Conservation (phyloP, 2,888 invertebrate genomes). For the Drosophila colorata region DNA sequence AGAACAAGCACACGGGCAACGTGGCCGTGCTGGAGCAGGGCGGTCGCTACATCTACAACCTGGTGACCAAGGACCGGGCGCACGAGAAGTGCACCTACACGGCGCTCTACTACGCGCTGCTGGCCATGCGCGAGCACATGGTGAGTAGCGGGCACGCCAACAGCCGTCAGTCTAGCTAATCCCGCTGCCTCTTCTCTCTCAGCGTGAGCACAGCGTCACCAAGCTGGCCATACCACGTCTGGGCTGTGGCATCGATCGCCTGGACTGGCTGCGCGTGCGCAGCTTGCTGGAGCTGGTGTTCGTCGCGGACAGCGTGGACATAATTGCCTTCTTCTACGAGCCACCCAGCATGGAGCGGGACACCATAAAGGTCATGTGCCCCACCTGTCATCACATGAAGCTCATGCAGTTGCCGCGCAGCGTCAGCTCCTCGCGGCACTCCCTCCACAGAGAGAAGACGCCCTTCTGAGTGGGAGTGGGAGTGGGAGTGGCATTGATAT, state of each 20-base stretch:
- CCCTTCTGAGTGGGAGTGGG: constrained; percentile 47
- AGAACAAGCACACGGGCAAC: constrained; percentile 84
- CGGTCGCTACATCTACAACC: constrained; percentile 86
- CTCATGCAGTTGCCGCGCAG: constrained; percentile 67
- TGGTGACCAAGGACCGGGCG: constrained; percentile 87
- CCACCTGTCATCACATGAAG: constrained; percentile 71
- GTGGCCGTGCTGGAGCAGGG: constrained; percentile 86
- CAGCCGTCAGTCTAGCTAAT: not conserved
- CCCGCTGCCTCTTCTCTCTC: not conserved
- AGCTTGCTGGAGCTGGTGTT: constrained; percentile 86
- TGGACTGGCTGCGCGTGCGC: constrained; percentile 87
- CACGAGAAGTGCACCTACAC: constrained; percentile 86
- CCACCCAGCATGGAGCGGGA: constrained; percentile 68
- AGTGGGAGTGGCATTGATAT: not conserved
- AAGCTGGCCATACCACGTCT: constrained; percentile 88
- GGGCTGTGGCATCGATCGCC: constrained; percentile 89
- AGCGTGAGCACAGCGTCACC: constrained; percentile 85
- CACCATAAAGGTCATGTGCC: constrained; percentile 62
- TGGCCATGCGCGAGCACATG: constrained; percentile 84
- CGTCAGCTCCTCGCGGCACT: constrained; percentile 63
- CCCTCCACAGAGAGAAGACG: constrained; percentile 72
- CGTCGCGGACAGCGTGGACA: constrained; percentile 84
- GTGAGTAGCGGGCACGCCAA: constrained; percentile 45
- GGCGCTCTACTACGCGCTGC: constrained; percentile 85
- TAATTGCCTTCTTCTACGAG: constrained; percentile 86